phyloP scores from a whole-genome alignment of 2,888 invertebrate genomes.

The Drosophila macrothrix region DNA sequence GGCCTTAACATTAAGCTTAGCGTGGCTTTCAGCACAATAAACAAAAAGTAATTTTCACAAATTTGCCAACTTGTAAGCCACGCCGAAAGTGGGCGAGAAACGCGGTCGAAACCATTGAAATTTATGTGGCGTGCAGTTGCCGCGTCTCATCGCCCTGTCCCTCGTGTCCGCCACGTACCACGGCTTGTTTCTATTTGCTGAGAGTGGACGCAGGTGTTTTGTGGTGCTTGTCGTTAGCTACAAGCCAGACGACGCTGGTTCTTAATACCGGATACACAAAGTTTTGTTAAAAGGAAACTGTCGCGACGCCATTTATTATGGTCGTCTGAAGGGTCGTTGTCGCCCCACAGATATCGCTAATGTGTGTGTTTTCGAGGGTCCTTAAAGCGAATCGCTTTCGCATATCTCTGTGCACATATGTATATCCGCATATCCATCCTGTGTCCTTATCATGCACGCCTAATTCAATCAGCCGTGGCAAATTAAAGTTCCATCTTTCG shows the following conservation, averaged over 20 bases:
- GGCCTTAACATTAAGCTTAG: constrained; percentile 74
- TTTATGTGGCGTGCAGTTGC: constrained; percentile 82
- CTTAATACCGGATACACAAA: constrained; percentile 77
- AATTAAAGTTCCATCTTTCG: constrained; percentile 75
- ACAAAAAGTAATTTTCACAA: constrained; percentile 84
- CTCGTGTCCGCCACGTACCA: background rate
- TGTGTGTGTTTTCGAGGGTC: constrained; percentile 38
- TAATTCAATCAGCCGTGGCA: constrained; percentile 80
- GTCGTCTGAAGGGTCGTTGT: constrained; percentile 79
- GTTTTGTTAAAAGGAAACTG: constrained; percentile 81
- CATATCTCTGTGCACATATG: constrained; percentile 15
- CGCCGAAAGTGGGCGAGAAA: constrained; percentile 63
- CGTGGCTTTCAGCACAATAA: constrained; percentile 81
- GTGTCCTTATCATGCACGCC: constrained; percentile 52
- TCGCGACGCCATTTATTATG: constrained; percentile 84
- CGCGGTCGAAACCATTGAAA: constrained; percentile 73
- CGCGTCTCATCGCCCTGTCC: background rate
- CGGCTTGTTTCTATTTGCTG: constrained; percentile 41
- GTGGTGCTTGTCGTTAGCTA: constrained; percentile 54
- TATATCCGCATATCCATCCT: constrained; percentile 16
- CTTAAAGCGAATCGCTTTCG: constrained; percentile 52
- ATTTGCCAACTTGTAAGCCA: constrained; percentile 83
- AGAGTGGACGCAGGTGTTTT: constrained; percentile 82
- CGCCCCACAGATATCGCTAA: constrained; percentile 75
- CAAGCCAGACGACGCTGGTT: constrained; percentile 68